Evolutionary conservation across 2,888 invertebrate species (phyloP).

Genomic region (Amphimallon solstitiale): DNA sequence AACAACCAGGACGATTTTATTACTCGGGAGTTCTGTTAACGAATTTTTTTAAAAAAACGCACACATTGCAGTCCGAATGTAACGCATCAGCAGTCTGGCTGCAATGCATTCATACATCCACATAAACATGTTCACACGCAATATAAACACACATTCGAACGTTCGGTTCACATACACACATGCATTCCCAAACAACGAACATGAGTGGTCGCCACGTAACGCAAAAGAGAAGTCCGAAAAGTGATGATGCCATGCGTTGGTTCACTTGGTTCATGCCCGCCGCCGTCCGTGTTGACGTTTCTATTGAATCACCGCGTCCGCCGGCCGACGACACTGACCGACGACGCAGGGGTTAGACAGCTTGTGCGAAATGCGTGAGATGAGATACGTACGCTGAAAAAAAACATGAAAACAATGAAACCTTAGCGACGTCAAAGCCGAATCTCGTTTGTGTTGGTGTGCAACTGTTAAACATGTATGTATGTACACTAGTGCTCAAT

Average conservation of each 20-base stretch:
- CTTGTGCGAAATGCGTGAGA: not conserved
- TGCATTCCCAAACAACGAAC: not conserved
- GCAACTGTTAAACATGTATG: too few species aligned
- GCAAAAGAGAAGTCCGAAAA: conserved; percentile 8
- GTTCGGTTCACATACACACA: too few species aligned
- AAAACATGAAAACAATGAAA: not conserved
- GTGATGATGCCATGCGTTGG: conserved; percentile 21
- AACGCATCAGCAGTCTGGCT: too few species aligned
- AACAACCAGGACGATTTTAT: too few species aligned
- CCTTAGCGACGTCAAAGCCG: not conserved
- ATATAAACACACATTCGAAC: not conserved
- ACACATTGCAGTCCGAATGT: not conserved
- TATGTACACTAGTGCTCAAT: too few species aligned
- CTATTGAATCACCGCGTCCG: conserved; percentile 5
- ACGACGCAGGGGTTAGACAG: not conserved
- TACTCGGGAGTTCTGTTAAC: too few species aligned
- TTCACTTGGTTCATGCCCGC: conserved; percentile 8
- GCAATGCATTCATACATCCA: not conserved
- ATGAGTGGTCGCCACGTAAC: not conserved
- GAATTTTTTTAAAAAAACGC: not conserved
- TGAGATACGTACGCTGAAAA: too few species aligned
- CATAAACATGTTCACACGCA: conserved; percentile 11
- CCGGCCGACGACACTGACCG: not conserved
- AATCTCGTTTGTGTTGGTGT: not conserved
- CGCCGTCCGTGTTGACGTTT: conserved; percentile 7